phyloP scores from a whole-genome alignment of 1,140 invertebrate species.

The Conus betulinus region DNA sequence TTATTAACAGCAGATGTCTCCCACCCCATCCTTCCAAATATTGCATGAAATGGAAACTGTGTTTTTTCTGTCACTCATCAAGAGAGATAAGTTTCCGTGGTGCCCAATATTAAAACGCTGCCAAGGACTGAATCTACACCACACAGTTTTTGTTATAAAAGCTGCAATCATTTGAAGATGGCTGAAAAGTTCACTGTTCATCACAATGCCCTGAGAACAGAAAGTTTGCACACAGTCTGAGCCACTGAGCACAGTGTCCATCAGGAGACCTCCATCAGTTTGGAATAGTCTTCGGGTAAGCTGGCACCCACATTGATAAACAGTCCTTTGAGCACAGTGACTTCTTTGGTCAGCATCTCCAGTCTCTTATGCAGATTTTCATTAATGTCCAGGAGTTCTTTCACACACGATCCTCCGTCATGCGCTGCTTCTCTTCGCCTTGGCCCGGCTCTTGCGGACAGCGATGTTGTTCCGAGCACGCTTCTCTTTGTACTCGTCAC shows the following conservation, averaged over 20 bases:
- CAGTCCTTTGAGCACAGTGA: constrained; percentile 88
- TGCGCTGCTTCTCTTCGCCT: constrained; percentile 95
- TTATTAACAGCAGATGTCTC: too few species aligned
- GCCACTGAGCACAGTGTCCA: not conserved
- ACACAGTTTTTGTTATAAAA: too few species aligned
- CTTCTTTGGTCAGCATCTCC: constrained; percentile 93
- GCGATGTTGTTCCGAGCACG: constrained; percentile 98
- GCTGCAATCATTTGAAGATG: not conserved
- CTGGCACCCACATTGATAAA: constrained; percentile 81
- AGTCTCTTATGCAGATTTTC: constrained; percentile 93
- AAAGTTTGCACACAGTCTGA: not conserved
- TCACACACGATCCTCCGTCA: constrained; percentile 97
- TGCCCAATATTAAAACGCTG: too few species aligned
- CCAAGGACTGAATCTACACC: too few species aligned
- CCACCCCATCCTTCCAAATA: too few species aligned
- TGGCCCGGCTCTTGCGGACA: constrained; percentile 95
- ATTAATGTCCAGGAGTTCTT: constrained; percentile 93
- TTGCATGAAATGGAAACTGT: too few species aligned
- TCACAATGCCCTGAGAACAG: constrained; percentile 1
- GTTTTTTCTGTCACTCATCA: too few species aligned
- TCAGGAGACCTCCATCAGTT: constrained; percentile 51
- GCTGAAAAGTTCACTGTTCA: not conserved
- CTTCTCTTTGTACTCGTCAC: constrained; percentile 92
- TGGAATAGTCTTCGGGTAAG: constrained; percentile 66
- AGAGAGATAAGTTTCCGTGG: too few species aligned